Base-by-base conservation (phyloP, 2,888 invertebrate species). In the Coelinius sp. region DNA sequence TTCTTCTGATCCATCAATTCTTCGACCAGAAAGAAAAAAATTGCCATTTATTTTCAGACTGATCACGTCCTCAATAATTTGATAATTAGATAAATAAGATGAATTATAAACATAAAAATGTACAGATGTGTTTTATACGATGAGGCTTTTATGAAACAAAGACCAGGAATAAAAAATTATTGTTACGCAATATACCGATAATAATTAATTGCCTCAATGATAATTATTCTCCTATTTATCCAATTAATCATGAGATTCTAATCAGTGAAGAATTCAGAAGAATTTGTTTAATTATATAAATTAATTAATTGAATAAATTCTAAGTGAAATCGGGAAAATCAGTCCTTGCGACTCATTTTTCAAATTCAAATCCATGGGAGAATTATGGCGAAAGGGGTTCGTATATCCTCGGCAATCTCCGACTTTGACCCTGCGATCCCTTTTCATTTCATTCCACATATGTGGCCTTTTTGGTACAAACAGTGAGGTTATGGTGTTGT, bases 121-220 rank as follows among this genome's bases (percentile, higher is more conserved):
- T 69, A 64, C 70, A 71, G 71, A 66, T 78, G 80, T 80, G 81
- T 85, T 85, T 84, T 84, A 82, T 84, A 84, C 84, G 20, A 78
- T 78, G 77, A 82, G 79, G 81, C 81, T 81, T 83, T 83, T 82
- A 83, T 77, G 70, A n/a, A 75, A 79, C 77, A 72, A 80, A 44
- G 6, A 65, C 53, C 27, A 44, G n/a, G 27, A 56, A 46, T 17
- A 66, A 82, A 83, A 81, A 76, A 80, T 83, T 83, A 83, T 81
- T 82, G 81, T 84, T 82, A 81, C 59, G 35, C 14, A 31, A 59
- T 35, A 35, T n/a, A n/a, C n/a, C 31, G 35, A 31, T 2, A 49
- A 20, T 2, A 41, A 41, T 4, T 41, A 12, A 41, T 49, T 17
- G 46, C 17, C 8, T 49, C 8, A 0, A 49, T 49, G 46, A 1